Conservation (phyloP, 2,888 invertebrate genomes). For the Lysandra bellargus region DNA sequence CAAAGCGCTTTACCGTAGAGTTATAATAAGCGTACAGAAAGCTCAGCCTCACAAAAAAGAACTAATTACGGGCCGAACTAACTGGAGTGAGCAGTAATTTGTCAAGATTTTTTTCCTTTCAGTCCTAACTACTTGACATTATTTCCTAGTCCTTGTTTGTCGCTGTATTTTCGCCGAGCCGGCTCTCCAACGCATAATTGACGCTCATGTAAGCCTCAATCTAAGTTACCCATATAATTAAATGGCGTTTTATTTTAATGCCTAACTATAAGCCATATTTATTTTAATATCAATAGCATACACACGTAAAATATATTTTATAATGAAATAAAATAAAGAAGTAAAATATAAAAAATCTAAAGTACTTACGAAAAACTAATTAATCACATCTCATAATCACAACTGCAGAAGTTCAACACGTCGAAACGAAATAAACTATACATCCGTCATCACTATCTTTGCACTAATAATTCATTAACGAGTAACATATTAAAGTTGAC, state of each 20-base stretch:
- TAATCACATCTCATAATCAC: slow-evolving; percentile 72
- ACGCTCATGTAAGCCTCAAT: slow-evolving; percentile 1
- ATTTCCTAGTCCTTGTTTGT: slow-evolving; percentile 29
- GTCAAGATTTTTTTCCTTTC: slow-evolving; percentile 24
- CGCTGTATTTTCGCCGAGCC: slow-evolving; percentile 26
- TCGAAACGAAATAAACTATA: slow-evolving; percentile 45
- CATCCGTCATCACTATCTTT: slow-evolving; percentile 57
- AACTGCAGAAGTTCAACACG: slow-evolving; percentile 56
- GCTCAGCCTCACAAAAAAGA: neutral
- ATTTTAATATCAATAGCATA: neutral
- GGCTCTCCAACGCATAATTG: slow-evolving; percentile 28
- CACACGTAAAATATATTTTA: neutral
- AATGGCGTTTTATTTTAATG: neutral
- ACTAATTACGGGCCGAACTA: slow-evolving; percentile 17
- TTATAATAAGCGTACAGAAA: neutral
- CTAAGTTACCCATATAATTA: neutral
- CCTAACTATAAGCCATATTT: neutral
- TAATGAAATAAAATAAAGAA: neutral
- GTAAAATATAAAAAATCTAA: neutral
- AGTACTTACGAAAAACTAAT: slow-evolving; percentile 54
- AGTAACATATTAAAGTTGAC: slow-evolving; percentile 66
- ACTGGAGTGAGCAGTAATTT: slow-evolving; percentile 21
- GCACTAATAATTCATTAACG: slow-evolving; percentile 51
- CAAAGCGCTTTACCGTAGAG: neutral
- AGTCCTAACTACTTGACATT: slow-evolving; percentile 28